Evolutionary conservation across 2,113 vertebrate species (phyloP), one percentile per base, ranked within the genome.

Genomic region (Charadrius vociferus): DNA sequence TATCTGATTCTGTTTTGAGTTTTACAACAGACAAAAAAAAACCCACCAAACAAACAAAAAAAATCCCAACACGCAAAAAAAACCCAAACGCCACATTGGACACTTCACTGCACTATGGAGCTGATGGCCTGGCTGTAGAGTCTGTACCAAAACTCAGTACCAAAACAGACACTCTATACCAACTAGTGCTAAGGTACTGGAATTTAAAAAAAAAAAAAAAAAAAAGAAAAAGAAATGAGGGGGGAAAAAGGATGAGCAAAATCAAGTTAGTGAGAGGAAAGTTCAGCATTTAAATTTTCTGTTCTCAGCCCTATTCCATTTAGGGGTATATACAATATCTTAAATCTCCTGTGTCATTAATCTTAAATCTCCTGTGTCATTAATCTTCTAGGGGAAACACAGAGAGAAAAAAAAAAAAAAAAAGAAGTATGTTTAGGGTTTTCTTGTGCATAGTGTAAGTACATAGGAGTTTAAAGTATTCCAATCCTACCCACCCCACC

Each of bases 141-240:
- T 73, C 50, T 34, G 49, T 30, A n/a, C n/a, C n/a, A n/a, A n/a
- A n/a, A 68, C 49, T 88, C 52, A 7, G 22, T 13, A 82, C 52
- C 36, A 79, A 19, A 92, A 63, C 45, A 81, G 67, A 83, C 6
- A 62, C 7, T 59, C 23, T 43, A 15, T 43, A 75, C 14, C 29
- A 89, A 68, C 36, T 43, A 7, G 36, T 65, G 22, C 43, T 93
- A 21, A 65, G 12, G 18, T 36, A 68, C 23, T 47, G 23, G 15
- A 26, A 3, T 36, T 30, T n/a, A 6, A 3, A 3, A 61, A 6
- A 3, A 3, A 61, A 61, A 32, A 37, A 6, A 3, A 3, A 56
- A 27, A 29, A 12, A 52, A 67, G 32, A 70, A 82, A 71, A 73
- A 65, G 2, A 71, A 90, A 80, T 3, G 2, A 21, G 8, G 27